Conservation (phyloP, 2,113 vertebrate species). For the Procavia capensis region DNA sequence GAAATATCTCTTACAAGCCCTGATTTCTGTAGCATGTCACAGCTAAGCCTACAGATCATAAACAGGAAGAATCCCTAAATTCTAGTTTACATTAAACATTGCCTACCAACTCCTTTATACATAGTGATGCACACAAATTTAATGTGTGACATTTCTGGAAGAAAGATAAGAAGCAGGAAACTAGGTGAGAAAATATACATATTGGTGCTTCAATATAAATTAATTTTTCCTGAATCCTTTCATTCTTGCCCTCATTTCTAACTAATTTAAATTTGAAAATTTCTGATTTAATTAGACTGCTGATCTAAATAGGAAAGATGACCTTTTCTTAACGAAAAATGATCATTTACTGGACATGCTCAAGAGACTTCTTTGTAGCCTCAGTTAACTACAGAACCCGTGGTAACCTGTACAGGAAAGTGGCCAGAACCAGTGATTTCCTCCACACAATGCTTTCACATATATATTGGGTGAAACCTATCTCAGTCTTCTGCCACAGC, state of each 20-base stretch:
- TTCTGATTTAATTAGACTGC: background rate
- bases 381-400: background rate
- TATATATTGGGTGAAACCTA: background rate
- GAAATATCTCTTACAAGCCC: constrained; percentile 28
- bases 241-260: background rate
- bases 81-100: background rate
- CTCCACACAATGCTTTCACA: background rate
- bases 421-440: background rate
- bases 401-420: background rate
- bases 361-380: background rate
- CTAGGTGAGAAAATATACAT: background rate
- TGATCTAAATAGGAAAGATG: constrained; percentile 4
- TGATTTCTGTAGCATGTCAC: background rate
- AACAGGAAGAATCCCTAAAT: constrained; percentile 13
- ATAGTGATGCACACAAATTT: background rate
- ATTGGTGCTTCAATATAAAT: background rate
- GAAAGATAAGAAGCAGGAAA: background rate
- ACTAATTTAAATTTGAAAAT: constrained; percentile 27
- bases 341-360: background rate
- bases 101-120: constrained; percentile 8
- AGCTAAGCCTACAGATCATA: background rate
- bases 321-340: background rate
- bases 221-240: constrained; percentile 18
- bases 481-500: background rate
- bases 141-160: constrained; percentile 21